These are phyloP conservation scores for Rutilus rutilus DNA, from an alignment of 2,113 vertebrate species.

Conservation along the genomic window DNA sequence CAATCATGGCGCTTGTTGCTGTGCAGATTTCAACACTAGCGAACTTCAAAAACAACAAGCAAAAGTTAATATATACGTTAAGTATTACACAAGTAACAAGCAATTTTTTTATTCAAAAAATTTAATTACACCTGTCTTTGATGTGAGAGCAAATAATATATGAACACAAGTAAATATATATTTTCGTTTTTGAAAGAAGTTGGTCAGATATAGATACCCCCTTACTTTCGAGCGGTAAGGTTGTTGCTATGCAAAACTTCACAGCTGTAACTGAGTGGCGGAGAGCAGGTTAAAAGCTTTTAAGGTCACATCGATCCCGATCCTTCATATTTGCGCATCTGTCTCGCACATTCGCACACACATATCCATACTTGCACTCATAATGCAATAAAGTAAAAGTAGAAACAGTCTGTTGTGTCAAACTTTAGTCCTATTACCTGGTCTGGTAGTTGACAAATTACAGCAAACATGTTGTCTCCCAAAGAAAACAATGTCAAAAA, in stretches of 20 bases:
- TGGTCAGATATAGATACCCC: slow-evolving; percentile 18
- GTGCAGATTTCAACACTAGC: slow-evolving; percentile 57
- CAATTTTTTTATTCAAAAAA: background rate
- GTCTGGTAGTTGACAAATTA: background rate
- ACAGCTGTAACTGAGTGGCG: slow-evolving; percentile 4
- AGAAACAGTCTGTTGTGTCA: background rate
- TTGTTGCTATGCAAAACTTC: slow-evolving; percentile 62
- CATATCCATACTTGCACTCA: background rate
- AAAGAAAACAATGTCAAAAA: background rate
- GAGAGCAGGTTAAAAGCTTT: slow-evolving; percentile 25
- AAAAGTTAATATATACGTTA: background rate
- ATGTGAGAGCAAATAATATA: background rate
- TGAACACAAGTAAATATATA: background rate
- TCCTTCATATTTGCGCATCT: background rate
- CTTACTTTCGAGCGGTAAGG: slow-evolving; percentile 34
- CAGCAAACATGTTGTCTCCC: background rate
- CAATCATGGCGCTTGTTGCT: slow-evolving; percentile 60
- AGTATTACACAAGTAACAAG: background rate
- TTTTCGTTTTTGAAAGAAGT: slow-evolving; percentile 33
- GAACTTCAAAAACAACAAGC: background rate
- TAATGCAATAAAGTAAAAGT: background rate
- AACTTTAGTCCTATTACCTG: background rate
- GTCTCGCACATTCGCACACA: background rate
- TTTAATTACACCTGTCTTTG: background rate
- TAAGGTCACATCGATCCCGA: slow-evolving; percentile 29